Conservation (phyloP, 2,113 vertebrate species). For the Callorhinus ursinus region DNA sequence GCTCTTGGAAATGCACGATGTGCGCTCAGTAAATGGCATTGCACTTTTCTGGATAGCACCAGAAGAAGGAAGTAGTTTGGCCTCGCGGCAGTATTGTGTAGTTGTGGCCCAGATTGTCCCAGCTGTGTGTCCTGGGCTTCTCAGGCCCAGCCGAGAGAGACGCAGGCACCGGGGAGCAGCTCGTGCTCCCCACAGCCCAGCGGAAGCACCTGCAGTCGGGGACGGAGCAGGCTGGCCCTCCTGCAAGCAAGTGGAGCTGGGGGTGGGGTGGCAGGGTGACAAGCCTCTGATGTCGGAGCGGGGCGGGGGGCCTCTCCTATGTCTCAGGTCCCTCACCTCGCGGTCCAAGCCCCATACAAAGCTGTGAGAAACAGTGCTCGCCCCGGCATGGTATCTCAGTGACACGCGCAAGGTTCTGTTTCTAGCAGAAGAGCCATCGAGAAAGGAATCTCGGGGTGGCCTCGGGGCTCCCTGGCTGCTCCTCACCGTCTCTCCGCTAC, state of each 20-base stretch:
- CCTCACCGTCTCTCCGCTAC: neutral
- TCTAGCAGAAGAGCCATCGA: neutral
- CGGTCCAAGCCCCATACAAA: neutral
- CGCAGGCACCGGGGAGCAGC: neutral
- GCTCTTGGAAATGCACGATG: neutral
- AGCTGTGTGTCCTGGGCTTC: neutral
- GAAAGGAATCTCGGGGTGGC: neutral
- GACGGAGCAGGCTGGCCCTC: neutral
- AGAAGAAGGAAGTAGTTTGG: neutral
- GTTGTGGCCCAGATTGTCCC: neutral
- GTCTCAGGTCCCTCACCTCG: neutral
- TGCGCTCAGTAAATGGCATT: neutral
- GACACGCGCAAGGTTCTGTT: neutral
- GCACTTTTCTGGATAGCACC: neutral
- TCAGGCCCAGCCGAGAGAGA: neutral
- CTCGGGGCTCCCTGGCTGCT: neutral
- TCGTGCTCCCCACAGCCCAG: neutral
- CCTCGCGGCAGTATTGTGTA: neutral
- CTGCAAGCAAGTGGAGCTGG: accelerated
- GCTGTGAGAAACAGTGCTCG: neutral
- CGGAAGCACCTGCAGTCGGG: too few relatives aligned
- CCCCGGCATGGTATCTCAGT: neutral
- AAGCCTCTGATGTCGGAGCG: neutral
- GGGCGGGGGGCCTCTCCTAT: neutral
- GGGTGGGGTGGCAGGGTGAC: neutral